Evolutionary conservation across 2,888 invertebrate genomes (phyloP).

Genomic region (Leptopilina syphax): DNA sequence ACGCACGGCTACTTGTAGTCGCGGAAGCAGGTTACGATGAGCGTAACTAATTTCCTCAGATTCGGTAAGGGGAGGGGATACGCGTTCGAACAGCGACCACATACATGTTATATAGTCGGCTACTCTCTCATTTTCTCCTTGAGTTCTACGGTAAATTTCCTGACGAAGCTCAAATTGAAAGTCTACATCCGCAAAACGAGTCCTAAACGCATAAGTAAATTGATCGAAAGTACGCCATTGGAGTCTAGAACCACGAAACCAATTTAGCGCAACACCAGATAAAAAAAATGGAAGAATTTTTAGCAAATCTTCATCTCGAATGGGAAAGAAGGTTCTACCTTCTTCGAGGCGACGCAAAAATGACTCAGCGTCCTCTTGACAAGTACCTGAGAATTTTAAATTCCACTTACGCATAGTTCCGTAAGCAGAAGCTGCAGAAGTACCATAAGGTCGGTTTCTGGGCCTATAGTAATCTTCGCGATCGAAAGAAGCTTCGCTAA

Average conservation of each 20-base stretch:
- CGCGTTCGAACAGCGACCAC: not conserved
- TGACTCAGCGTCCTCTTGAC: not conserved
- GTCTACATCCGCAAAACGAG: not conserved
- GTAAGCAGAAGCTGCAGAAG: not conserved
- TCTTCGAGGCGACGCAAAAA: not conserved
- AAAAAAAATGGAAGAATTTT: not conserved
- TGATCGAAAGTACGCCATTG: not conserved
- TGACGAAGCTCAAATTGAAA: no score
- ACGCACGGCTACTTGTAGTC: no score
- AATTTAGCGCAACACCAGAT: no score
- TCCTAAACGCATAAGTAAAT: not conserved
- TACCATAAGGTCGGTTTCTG: not conserved
- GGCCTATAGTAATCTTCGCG: not conserved
- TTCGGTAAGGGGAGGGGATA: no score
- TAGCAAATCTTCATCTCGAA: no score
- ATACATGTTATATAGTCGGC: not conserved
- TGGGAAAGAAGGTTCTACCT: not conserved
- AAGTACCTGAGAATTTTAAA: not conserved
- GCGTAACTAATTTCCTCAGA: no score
- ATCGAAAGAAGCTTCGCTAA: not conserved
- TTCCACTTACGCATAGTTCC: slow-evolving; percentile 41
- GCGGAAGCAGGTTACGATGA: no score
- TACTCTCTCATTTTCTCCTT: no score
- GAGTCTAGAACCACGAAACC: not conserved
- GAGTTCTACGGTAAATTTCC: no score